Percentiles rank a stretch among this genome's conserved stretches.
These are phyloP conservation scores for Cancer borealis DNA, from an alignment of 2,888 invertebrate genomes.

Conservation along the genomic window DNA sequence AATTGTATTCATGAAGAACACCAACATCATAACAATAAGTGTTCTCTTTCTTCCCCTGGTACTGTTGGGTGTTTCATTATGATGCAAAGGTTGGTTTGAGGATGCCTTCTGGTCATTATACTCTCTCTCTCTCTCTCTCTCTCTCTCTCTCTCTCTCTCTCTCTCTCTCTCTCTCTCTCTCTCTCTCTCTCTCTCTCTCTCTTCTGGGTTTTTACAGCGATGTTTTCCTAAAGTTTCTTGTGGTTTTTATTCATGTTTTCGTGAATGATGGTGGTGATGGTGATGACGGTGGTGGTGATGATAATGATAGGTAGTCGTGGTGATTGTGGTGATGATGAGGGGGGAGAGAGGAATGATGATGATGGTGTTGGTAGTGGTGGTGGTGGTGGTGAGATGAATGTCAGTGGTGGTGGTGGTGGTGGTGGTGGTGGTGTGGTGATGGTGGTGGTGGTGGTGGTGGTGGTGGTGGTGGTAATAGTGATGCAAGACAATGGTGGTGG, in stretches of 20 bases:
- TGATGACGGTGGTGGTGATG: neutral
- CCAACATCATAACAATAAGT: neutral
- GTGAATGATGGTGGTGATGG: neutral
- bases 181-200: neutral
- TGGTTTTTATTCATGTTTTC: no score
- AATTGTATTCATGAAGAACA: neutral
- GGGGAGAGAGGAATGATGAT: neutral
- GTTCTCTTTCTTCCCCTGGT: neutral
- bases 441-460: neutral
- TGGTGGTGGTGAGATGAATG: neutral
- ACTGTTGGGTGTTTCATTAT: neutral
- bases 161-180: neutral
- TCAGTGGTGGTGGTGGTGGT: neutral
- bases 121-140: conserved; percentile 3
- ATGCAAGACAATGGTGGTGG: neutral
- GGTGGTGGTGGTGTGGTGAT: neutral
- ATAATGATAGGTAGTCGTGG: neutral
- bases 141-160: conserved; percentile 20
- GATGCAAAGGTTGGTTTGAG: neutral
- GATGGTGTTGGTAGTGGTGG: neutral
- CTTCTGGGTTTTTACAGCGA: neutral
- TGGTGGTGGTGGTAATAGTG: neutral
- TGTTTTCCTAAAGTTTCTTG: no score
- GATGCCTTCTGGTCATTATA: neutral
- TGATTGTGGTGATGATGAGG: neutral